phyloP scores from a whole-genome alignment of 2,888 invertebrate genomes.

The Drosophila incognita region DNA sequence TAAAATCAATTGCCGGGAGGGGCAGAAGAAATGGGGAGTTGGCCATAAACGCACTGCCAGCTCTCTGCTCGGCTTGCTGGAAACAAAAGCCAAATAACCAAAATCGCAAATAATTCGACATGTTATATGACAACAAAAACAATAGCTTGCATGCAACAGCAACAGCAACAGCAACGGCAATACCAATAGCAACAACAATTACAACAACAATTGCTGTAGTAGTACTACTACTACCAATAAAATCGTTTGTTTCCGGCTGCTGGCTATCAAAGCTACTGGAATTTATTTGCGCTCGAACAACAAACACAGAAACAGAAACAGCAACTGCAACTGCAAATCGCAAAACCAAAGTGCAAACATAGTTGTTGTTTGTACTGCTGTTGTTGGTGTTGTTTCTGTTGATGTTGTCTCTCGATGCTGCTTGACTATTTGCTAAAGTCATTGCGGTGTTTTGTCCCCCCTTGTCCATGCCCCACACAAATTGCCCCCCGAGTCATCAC shows the following conservation, averaged over 20 bases:
- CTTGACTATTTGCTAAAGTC: constrained; percentile 79
- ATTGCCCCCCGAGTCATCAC: constrained; percentile 50
- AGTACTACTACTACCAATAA: constrained; percentile 71
- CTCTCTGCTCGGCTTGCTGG: constrained; percentile 17
- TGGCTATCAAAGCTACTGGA: constrained; percentile 72
- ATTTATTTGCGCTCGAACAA: constrained; percentile 69
- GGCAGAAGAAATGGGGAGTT: constrained; percentile 43
- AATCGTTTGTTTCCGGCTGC: constrained; percentile 77
- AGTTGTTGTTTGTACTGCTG: constrained; percentile 33
- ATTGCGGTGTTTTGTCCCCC: constrained; percentile 68
- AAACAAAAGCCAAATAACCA: constrained; percentile 74
- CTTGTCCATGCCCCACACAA: constrained; percentile 36
- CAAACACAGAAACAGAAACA: constrained; percentile 65
- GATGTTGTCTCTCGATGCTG: constrained; percentile 61
- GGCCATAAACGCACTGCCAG: constrained; percentile 43
- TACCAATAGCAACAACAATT: constrained; percentile 54
- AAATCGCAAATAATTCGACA: constrained; percentile 80
- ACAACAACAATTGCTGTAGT: constrained; percentile 61
- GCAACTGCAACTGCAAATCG: constrained; percentile 71
- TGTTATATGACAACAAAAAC: constrained; percentile 65
- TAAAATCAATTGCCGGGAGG: constrained; percentile 73
- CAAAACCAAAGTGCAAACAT: constrained; percentile 82
- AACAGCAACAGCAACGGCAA: constrained; percentile 54
- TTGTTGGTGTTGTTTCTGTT: constrained; percentile 39
- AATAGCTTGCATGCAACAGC: constrained; percentile 50